These are phyloP conservation scores for Pilophorus perplexus DNA, from an alignment of 2,888 invertebrate genomes.

Conservation along the genomic window DNA sequence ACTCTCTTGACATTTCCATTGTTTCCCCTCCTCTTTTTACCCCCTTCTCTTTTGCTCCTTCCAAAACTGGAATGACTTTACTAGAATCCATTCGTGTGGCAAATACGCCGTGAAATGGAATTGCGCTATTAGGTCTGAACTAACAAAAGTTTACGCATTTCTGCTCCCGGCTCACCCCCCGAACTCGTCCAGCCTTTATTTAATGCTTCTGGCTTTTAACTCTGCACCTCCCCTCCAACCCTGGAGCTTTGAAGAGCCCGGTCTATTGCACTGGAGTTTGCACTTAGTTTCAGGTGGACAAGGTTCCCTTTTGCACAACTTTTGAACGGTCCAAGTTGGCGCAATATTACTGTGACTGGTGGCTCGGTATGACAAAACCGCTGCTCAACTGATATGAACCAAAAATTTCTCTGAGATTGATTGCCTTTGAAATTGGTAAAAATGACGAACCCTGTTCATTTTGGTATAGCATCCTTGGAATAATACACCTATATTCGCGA, in stretches of 20 bases:
- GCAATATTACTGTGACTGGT: too few species aligned
- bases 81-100: conserved; percentile 44
- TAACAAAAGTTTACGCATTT: conserved; percentile 45
- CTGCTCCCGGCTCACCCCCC: conserved; percentile 20
- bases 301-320: too few species aligned
- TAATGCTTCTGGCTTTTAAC: conserved; percentile 41
- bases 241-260: conserved; percentile 16
- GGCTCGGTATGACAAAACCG: too few species aligned
- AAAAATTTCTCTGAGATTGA: too few species aligned
- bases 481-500: too few species aligned
- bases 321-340: too few species aligned
- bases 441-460: too few species aligned
- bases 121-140: conserved; percentile 45
- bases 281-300: conserved; percentile 24
- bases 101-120: conserved; percentile 45
- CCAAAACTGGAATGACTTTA: conserved; percentile 44
- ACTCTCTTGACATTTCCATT: conserved; percentile 44
- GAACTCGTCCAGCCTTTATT: conserved; percentile 38
- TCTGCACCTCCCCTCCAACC: conserved; percentile 2
- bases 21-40: conserved; percentile 37
- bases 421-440: too few species aligned
- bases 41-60: conserved; percentile 13
- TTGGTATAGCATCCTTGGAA: too few species aligned
- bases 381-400: too few species aligned
- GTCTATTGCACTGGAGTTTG: conserved; percentile 26